Conservation (phyloP, 2,113 vertebrate genomes). For the Galemys pyrenaicus region DNA sequence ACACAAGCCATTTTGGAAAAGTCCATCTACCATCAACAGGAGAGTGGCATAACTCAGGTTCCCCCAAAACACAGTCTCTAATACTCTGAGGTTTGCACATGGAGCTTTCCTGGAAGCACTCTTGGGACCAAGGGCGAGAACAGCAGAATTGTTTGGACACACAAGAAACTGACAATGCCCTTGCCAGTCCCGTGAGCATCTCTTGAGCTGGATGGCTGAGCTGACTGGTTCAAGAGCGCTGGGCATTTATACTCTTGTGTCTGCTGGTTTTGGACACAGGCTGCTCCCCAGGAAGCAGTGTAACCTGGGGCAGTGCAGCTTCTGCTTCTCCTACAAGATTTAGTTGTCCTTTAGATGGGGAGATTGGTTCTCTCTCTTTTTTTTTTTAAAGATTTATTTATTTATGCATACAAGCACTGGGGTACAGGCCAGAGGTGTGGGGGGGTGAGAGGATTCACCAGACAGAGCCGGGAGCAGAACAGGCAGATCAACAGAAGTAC, state of each 20-base stretch:
- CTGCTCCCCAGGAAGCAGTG: not conserved
- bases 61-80: not conserved
- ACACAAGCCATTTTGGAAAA: not conserved
- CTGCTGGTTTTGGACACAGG: not conserved
- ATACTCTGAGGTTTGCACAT: not conserved
- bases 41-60: not conserved
- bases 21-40: not conserved
- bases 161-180: not conserved
- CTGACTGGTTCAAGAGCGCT: not conserved
- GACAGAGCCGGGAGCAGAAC: too few species aligned
- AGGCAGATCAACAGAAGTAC: too few species aligned
- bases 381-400: too few species aligned
- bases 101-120: not conserved
- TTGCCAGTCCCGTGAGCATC: not conserved
- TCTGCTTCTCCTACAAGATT: not conserved
- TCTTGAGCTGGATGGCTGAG: not conserved
- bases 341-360: too few species aligned
- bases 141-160: not conserved
- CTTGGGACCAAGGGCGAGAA: not conserved
- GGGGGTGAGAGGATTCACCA: too few species aligned
- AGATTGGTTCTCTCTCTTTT: accelerated
- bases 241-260: not conserved
- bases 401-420: too few species aligned
- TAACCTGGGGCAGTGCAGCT: not conserved
- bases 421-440: too few species aligned